Evolutionary conservation across 1,140 invertebrate genomes (phyloP), one percentile per base, ranked within the genome.

Genomic region (Sogatella furcifera): DNA sequence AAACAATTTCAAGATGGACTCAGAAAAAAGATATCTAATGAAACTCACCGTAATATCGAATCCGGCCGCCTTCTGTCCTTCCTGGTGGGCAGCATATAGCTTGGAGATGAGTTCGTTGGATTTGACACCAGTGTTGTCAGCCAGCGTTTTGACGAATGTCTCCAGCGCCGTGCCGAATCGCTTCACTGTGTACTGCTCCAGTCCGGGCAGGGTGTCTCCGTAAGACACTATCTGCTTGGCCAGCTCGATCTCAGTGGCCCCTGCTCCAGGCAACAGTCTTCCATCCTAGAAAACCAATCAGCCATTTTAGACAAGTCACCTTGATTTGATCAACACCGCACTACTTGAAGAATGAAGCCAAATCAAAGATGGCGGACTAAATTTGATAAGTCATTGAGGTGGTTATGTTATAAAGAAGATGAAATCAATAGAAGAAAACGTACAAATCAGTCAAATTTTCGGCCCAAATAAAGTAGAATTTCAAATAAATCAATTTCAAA

Each of bases 101-200:
- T 93, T 91, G 13, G 92, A 88, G n/a, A 99, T 70, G 24, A 95
- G 80, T 71, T 95, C 89, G 28, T 87, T 91, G 6, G 88, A 84
- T 73, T 90, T 89, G 17, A 87, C 80, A 41, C 97, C 97, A 52
- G 90, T 87, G 72, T 99, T 99, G 61, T 98, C 94, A 38, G 95
- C 90, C 52, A 99, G 77, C 15, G 90, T 86, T 74, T 92, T 93
- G 0, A 95, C 92, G 66, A 99, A 88, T 38, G 79, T 80, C 77
- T 98, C 93, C 0, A 99, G 73, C 5, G 96, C 91, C 57, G 86
- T 81, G 28, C 92, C 92, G 76, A 97, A 99, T 71, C 95, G 96
- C 62, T 92, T 84, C 1, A 98, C 90, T 24, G 96, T 89, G 76
- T 99, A 99, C 71, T 99, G 97, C 70, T 98, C 94, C 56, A 99